Evolutionary conservation across 2,888 invertebrate genomes (phyloP), one percentile per base, ranked within the genome.

Genomic region (Napeogenes sylphis): DNA sequence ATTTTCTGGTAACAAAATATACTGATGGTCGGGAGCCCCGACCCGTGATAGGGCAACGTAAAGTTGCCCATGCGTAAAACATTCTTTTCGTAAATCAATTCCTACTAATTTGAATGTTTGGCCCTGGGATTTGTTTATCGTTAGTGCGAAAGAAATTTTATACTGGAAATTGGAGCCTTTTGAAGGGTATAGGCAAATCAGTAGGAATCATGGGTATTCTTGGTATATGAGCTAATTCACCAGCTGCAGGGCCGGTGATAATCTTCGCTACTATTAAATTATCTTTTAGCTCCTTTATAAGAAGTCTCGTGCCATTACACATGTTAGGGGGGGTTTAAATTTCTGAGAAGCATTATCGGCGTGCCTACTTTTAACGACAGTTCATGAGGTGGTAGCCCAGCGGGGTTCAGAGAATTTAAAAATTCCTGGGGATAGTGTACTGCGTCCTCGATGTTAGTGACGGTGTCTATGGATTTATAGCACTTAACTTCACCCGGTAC

Each of bases 391-490:
- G 71, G 67, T 14, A 72, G 63, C 4, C 70, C 71, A 65, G 71
- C 10, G 42, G 71, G 71, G 51, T 70, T 72, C 4, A 73, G 58
- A 2, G 70, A 75, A 74, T 75, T 75, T 66, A 73, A 70, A 74
- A 73, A 74, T 66, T 74, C 69, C 59, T 73, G 69, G 46, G 71
- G 71, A 12, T 73, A 71, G 47, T 72, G 70, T 0, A 72, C 72
- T 67, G 70, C 61, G 57, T 72, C 72, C 56, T 72, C 73, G 53
- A 70, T 70, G 51, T 74, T 71, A 60, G 62, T 64, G 0, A 71
- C 70, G 13, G 67, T 74, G 61, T 74, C 71, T 4, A 76, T 70
- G 2, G 70, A 74, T 68, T 72, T 70, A 45, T 71, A 70, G 10
- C 2, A 38, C 54, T 66, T 63, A 5, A 63, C 12, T 38, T 70